Conservation (phyloP, 2,888 invertebrate genomes). For the Acholoe squamosa region DNA sequence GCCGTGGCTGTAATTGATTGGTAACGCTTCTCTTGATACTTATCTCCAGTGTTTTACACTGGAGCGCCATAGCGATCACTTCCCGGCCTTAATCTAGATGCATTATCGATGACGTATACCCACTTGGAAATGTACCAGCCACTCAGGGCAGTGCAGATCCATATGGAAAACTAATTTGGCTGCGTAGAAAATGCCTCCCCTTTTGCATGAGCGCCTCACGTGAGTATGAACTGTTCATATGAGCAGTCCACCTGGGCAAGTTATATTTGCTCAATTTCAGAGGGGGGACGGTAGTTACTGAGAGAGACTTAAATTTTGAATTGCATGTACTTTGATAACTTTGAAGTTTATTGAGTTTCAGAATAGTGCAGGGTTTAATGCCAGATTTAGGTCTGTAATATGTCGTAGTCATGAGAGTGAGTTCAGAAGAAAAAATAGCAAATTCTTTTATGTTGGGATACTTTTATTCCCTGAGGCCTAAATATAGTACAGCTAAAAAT, state of each 20-base stretch:
- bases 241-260: neutral
- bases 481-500: no score
- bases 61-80: neutral
- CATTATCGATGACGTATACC: slow-evolving; percentile 2
- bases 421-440: no score
- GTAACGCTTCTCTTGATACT: slow-evolving; percentile 13
- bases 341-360: no score
- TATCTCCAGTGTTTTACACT: slow-evolving; percentile 32
- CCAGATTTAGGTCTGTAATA: no score
- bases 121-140: neutral
- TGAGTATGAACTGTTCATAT: neutral
- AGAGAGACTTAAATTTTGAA: neutral
- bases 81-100: neutral
- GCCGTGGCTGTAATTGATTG: slow-evolving; percentile 13
- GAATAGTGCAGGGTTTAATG: no score
- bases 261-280: neutral
- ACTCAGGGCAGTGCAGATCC: neutral
- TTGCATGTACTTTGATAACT: no score
- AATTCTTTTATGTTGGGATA: no score
- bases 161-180: neutral
- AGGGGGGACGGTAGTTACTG: neutral
- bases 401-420: no score
- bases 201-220: no score
- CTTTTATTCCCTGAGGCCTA: no score
- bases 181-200: neutral